These are phyloP conservation scores for Xanthia togata DNA, from an alignment of 2,888 invertebrate genomes.

Conservation along the genomic window DNA sequence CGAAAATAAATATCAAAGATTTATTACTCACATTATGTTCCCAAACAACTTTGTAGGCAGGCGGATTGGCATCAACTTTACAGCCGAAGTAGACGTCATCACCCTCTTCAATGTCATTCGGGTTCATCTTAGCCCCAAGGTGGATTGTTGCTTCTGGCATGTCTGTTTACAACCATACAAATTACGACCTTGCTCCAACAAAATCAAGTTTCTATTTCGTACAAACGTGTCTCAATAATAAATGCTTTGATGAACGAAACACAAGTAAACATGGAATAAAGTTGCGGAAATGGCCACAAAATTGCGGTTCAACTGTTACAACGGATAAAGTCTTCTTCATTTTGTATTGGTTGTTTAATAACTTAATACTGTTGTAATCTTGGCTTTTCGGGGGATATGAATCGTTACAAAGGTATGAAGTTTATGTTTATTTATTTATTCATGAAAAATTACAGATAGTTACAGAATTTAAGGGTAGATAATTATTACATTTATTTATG, in stretches of 20 bases:
- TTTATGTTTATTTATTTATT: too few relatives aligned
- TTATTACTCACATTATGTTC: constrained; percentile 87
- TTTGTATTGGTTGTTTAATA: constrained; percentile 58
- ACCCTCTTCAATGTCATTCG: constrained; percentile 89
- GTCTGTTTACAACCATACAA: constrained; percentile 74
- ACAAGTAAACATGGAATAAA: constrained; percentile 59
- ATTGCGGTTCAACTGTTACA: constrained; percentile 52
- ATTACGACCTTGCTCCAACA: constrained; percentile 38
- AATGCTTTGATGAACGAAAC: constrained; percentile 54
- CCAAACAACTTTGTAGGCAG: constrained; percentile 89
- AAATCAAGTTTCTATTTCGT: constrained; percentile 32
- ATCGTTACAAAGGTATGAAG: constrained; percentile 23
- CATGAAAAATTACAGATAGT: too few relatives aligned
- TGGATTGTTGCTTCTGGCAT: constrained; percentile 85
- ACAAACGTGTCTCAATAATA: constrained; percentile 22
- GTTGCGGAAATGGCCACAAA: constrained; percentile 51
- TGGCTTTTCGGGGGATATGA: constrained; percentile 17
- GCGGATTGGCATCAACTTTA: constrained; percentile 87
- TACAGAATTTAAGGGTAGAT: too few relatives aligned
- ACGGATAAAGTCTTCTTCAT: constrained; percentile 51
- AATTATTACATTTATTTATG: too few relatives aligned
- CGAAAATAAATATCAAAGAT: constrained; percentile 43
- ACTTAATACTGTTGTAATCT: constrained; percentile 49
- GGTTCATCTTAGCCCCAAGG: constrained; percentile 87
- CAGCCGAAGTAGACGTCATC: constrained; percentile 89